Evolutionary conservation across 2,113 vertebrate species (phyloP), one percentile per base, ranked within the genome.

Genomic region (Gymnogyps californianus): DNA sequence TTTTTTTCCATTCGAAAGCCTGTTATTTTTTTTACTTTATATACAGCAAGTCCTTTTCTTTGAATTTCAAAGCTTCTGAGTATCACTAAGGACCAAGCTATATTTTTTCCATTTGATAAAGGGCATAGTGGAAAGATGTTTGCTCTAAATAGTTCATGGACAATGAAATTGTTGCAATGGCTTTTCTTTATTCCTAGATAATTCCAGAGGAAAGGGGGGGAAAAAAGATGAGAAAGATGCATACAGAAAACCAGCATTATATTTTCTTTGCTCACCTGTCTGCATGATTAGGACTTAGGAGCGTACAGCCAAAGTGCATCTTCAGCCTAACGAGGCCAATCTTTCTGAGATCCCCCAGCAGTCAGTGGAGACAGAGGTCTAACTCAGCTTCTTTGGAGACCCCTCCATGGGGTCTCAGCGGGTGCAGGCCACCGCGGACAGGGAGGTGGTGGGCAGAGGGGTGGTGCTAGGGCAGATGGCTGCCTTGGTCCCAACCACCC

Each of bases 41-140:
- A 75, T 44, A 51, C n/a, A 75, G 44, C 11, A 78, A 76, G 10
- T 75, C 21, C 14, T 77, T 84, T 84, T 62, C 13, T 83, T 95
- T 82, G 31, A 22, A 82, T 94, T 95, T 94, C 70, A 91, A 87
- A 85, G 29, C 10, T 82, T 85, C 66, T 81, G 49, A 83, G 19
- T 51, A 46, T 52, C 16, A 44, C 34, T 42, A 13, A 81, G 81
- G 71, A 79, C 9, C 9, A 52, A 76, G 18, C 6, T 89, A 8
- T 38, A 74, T 15, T 42, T 22, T 88, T 89, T 81, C 46, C 16
- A 49, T 81, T 80, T 89, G 54, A 75, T n/a, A 70, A 87, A 77
- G 34, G 31, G 15, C 42, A 65, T 28, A 31, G 16, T 62, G 36
- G 26, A 91, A 90, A 92, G 16, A 54, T 66, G 7, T 67, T 86